Base-by-base conservation (phyloP, 2,888 invertebrate species). In the Ephialtes manifestator region DNA sequence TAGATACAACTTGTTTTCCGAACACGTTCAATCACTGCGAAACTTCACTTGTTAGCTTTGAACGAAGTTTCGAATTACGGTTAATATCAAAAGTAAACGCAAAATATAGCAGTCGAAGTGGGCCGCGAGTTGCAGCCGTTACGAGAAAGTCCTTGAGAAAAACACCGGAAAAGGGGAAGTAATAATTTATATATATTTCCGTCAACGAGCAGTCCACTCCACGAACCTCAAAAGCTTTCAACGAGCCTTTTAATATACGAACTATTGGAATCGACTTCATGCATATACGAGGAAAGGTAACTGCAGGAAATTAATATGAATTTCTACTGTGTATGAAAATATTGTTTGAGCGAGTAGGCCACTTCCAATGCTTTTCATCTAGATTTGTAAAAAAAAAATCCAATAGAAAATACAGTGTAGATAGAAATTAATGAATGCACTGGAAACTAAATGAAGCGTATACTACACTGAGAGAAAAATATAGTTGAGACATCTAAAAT, bases 21-120 rank as follows among this genome's bases (percentile, higher is more conserved):
- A 81, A 60, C 68, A 60, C 68, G 60, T 70, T 81, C 70, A 70
- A 76, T 81, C 81, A 70, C 60, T 43, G 31, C 39, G 31, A 76
- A 81, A 81, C 67, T 81, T 81, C 70, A 20, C 68, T 68, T 74
- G 75, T 81, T 81, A 68, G 48, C 35, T 53, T 70, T 43, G 13
- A 24, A 35, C 51, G 18, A 70, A 81, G 68, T 81, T 81, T 68
- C 75, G 74, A 60, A 80, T 80, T 53, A 39, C 31, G 24, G 53
- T 18, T 18, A 39, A 81, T 15, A 20, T 35, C 67, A 24, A 60
- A 10, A 63, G 35, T 39, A 15, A 18, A 39, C 35, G 35, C n/a
- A 35, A 63, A 39, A 63, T 63, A 18, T n/a, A 63, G 63, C 63
- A 35, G 15, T n/a, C 63, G 31, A 63, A 15, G 63, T 63, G 63